Conservation (phyloP, 2,113 vertebrate species). For the Scatophagus argus region DNA sequence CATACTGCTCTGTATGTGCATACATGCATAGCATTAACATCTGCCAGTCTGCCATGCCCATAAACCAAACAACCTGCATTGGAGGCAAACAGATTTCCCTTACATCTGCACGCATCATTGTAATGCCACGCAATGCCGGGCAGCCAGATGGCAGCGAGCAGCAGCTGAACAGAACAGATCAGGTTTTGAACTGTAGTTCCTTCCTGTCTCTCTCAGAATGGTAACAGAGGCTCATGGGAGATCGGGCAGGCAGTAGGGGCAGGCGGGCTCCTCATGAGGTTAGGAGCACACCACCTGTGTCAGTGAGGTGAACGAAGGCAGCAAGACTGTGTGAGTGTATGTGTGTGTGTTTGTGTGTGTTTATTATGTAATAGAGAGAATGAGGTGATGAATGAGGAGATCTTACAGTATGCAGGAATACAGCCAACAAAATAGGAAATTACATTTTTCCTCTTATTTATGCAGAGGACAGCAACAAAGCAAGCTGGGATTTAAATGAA, state of each 20-base stretch:
- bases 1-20: constrained; percentile 59
- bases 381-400: constrained; percentile 67
- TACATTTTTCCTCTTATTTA: constrained; percentile 57
- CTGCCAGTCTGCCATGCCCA: constrained; percentile 65
- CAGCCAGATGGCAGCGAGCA: constrained; percentile 72
- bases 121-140: constrained; percentile 61
- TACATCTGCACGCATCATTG: constrained; percentile 75
- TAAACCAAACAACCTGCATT: constrained; percentile 66
- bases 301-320: constrained; percentile 42
- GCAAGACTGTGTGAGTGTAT: background rate
- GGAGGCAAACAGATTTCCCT: constrained; percentile 72
- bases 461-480: constrained; percentile 62
- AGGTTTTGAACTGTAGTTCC: constrained; percentile 59
- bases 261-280: constrained; percentile 53
- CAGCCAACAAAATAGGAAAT: constrained; percentile 55
- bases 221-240: constrained; percentile 68
- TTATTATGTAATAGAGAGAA: constrained; percentile 53
- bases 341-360: constrained; percentile 32
- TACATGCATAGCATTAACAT: constrained; percentile 74
- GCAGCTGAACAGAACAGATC: constrained; percentile 49
- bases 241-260: constrained; percentile 37
- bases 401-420: constrained; percentile 50
- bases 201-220: constrained; percentile 52
- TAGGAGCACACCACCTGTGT: constrained; percentile 67
- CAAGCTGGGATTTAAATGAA: constrained; percentile 39